Evolutionary conservation across 2,113 vertebrate species (phyloP).

Genomic region (Oophaga pumilio): DNA sequence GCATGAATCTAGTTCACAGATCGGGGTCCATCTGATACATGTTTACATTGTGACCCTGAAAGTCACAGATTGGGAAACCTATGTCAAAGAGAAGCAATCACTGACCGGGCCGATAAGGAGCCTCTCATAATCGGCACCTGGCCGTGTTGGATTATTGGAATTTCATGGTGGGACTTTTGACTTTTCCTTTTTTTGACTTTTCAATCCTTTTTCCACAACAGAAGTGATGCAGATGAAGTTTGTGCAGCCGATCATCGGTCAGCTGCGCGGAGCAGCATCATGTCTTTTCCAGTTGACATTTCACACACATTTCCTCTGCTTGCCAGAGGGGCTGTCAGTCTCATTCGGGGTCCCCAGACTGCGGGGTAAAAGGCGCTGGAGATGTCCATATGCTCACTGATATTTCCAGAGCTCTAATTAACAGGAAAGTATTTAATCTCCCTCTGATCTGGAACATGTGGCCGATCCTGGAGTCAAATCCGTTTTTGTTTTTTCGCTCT

Average conservation of each 20-base stretch:
- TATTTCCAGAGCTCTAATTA: conserved; percentile 75
- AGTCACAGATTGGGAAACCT: no score
- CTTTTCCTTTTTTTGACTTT: not conserved
- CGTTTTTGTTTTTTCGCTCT: not conserved
- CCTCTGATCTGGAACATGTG: conserved; percentile 32
- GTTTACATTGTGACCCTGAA: no score
- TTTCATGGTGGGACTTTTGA: not conserved
- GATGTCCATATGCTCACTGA: conserved; percentile 72
- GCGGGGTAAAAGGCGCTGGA: conserved; percentile 61
- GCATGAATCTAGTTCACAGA: no score
- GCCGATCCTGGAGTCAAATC: conserved; percentile 9
- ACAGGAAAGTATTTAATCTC: conserved; percentile 62
- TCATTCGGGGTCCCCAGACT: conserved; percentile 42
- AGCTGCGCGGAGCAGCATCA: not conserved
- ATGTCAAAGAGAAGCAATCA: no score
- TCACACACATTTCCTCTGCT: conserved; percentile 49
- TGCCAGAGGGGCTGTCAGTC: conserved; percentile 48
- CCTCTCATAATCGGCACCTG: not conserved
- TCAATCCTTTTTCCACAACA: not conserved
- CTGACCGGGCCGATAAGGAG: not conserved
- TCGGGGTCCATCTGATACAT: no score
- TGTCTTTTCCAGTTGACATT: conserved; percentile 58
- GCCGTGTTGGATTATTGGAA: not conserved
- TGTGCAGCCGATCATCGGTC: not conserved
- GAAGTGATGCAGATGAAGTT: not conserved